A percentile compares a stretch with the other conserved stretches of the same genome.
Evolutionary conservation across 2,797 vertebrate species (phyloP).

Genomic region (Halcyon smyrnensis): DNA sequence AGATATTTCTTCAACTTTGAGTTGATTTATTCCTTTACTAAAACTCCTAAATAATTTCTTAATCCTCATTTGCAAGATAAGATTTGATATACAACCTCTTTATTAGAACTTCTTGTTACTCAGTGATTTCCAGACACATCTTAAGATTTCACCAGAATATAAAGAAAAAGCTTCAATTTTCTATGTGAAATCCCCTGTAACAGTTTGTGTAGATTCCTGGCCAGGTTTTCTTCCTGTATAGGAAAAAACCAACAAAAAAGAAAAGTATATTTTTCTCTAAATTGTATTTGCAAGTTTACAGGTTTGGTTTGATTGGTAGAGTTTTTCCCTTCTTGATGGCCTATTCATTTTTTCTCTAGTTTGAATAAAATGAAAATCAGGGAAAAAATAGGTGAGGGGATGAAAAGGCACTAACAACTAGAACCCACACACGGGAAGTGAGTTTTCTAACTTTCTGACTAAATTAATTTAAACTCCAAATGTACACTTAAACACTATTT

Average conservation of each 20-base stretch:
- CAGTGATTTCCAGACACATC: neutral
- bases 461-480: neutral
- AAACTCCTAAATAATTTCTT: neutral
- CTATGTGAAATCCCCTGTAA: rapidly evolving
- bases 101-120: neutral
- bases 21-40: neutral
- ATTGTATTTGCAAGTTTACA: neutral
- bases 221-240: rapidly evolving
- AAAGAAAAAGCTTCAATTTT: neutral
- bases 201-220: rapidly evolving
- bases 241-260: too few relatives aligned
- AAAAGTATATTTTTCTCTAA: too few relatives aligned
- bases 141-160: neutral
- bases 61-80: neutral
- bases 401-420: neutral
- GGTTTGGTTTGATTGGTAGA: rapidly evolving
- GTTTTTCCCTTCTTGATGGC: neutral
- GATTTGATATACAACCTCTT: neutral
- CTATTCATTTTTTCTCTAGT: neutral
- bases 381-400: neutral
- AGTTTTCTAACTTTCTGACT: neutral
- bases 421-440: rapidly evolving
- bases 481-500: neutral
- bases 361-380: neutral
- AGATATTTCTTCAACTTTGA: neutral